Percentiles rank a stretch among this genome's conserved stretches.
These are phyloP conservation scores for Acanthisitta chloris DNA, from an alignment of 2,113 vertebrate species.

Conservation along the genomic window DNA sequence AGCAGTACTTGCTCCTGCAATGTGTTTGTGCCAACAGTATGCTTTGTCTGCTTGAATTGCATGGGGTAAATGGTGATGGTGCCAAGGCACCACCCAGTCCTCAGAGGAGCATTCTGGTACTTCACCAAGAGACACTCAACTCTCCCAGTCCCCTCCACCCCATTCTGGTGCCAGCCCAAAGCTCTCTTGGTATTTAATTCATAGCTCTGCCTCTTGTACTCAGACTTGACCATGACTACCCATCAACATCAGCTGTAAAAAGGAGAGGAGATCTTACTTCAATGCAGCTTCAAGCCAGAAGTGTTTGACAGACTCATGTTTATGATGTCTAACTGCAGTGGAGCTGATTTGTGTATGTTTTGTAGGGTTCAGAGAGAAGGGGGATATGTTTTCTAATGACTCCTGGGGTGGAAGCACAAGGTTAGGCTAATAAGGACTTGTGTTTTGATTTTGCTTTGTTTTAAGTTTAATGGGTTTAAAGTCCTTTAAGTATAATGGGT, in stretches of 20 bases:
- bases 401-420: not conserved
- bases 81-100: not conserved
- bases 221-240: not conserved
- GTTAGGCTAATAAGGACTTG: not conserved
- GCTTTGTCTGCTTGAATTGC: not conserved
- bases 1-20: not conserved
- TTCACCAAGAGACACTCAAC: not conserved
- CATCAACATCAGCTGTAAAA: not conserved
- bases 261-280: not conserved
- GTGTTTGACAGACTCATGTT: no score
- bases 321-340: not conserved
- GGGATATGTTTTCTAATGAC: not conserved
- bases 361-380: not conserved
- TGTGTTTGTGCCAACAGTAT: accelerated
- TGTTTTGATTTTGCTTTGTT: not conserved
- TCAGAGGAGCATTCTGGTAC: not conserved
- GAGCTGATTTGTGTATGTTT: not conserved
- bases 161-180: not conserved
- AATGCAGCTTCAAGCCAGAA: not conserved
- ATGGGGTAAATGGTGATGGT: not conserved
- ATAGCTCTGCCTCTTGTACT: not conserved
- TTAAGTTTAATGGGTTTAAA: not conserved
- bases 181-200: not conserved
- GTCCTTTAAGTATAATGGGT: not conserved
- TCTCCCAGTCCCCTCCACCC: not conserved